Conservation (phyloP, 2,797 vertebrate genomes). For the Enteromius unitaeniatus region DNA sequence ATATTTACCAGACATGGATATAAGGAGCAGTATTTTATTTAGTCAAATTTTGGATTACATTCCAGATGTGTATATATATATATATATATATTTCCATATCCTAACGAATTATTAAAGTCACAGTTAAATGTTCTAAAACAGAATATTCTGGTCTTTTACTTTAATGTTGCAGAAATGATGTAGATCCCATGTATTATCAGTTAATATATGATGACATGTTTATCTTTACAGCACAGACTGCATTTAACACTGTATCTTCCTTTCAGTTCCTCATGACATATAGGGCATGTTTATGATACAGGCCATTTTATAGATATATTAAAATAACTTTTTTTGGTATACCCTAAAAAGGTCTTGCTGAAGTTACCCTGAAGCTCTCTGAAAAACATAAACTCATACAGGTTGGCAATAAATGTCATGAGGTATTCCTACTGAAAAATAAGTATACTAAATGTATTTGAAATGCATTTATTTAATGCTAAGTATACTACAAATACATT, state of each 20-base stretch:
- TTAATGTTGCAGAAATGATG: slow-evolving; percentile 9
- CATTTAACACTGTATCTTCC: slow-evolving; percentile 3
- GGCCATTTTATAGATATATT: neutral
- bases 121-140: slow-evolving; percentile 1
- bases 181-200: slow-evolving; percentile 14
- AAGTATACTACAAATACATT: no score
- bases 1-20: neutral
- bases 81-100: neutral
- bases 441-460: no score
- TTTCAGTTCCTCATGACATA: slow-evolving; percentile 10
- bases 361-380: neutral
- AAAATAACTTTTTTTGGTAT: neutral
- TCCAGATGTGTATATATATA: neutral
- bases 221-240: slow-evolving; percentile 31
- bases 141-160: neutral
- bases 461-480: no score
- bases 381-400: neutral
- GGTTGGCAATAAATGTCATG: neutral
- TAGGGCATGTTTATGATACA: slow-evolving; percentile 1
- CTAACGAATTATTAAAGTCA: neutral
- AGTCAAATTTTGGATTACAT: no score
- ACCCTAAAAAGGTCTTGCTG: neutral
- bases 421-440: neutral
- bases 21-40: no score
- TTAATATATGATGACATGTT: slow-evolving; percentile 33